Percentiles rank a stretch among this genome's conserved stretches.
Evolutionary conservation across 2,113 vertebrate species (phyloP).

Genomic region (Istiophorus platypterus): DNA sequence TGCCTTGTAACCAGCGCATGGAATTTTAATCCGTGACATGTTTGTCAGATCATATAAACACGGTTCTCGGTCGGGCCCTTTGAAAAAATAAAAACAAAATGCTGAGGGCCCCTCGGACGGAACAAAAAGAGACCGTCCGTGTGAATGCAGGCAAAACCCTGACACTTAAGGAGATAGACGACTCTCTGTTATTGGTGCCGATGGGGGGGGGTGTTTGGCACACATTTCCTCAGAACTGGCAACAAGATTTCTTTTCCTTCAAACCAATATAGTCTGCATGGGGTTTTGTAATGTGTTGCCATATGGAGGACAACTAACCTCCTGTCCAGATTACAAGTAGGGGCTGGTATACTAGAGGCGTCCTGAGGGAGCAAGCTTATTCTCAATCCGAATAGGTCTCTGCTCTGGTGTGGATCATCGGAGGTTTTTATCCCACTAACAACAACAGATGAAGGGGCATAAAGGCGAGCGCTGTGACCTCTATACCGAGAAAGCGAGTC

Average conservation of each 20-base stretch:
- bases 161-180: not conserved
- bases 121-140: not conserved
- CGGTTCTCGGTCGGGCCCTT: too few species aligned
- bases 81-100: not conserved
- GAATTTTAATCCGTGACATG: constrained; percentile 47
- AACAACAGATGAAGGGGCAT: not conserved
- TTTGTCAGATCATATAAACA: constrained; percentile 26
- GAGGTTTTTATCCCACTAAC: constrained; percentile 24
- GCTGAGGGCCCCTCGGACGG: not conserved
- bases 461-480: constrained; percentile 12
- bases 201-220: constrained; percentile 46
- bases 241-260: constrained; percentile 22
- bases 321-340: constrained; percentile 65
- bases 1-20: constrained; percentile 4
- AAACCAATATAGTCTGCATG: constrained; percentile 39
- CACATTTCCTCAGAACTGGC: constrained; percentile 40
- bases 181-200: constrained; percentile 28
- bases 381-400: constrained; percentile 39
- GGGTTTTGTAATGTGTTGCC: constrained; percentile 52
- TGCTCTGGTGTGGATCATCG: constrained; percentile 45
- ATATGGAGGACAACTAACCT: constrained; percentile 57
- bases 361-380: constrained; percentile 45
- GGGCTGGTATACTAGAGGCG: constrained; percentile 25
- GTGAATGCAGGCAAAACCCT: not conserved
- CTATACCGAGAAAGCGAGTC: not conserved